Evolutionary conservation across 2,797 vertebrate genomes (phyloP).

Genomic region (Periophthalmus magnuspinnatus): DNA sequence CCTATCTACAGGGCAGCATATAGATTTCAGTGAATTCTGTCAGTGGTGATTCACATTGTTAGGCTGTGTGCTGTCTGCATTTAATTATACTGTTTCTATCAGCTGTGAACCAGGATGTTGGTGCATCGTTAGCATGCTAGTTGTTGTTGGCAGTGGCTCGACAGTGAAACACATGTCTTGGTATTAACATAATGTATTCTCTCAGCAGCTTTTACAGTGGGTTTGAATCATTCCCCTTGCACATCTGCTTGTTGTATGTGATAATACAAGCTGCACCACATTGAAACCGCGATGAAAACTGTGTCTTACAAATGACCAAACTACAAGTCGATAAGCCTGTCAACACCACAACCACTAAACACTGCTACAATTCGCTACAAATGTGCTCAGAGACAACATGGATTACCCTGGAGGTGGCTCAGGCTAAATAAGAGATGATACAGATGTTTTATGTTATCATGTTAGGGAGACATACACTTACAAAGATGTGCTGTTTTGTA

Average conservation of each 20-base stretch:
- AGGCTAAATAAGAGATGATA: conserved; percentile 64
- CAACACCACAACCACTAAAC: conserved; percentile 68
- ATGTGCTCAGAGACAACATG: conserved; percentile 69
- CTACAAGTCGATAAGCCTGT: conserved; percentile 64
- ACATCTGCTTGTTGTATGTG: conserved; percentile 9
- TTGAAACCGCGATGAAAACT: conserved; percentile 44
- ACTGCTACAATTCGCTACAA: conserved; percentile 69
- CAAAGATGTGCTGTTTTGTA: too few relatives aligned
- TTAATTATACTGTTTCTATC: too few relatives aligned
- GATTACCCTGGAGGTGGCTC: conserved; percentile 62
- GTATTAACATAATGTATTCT: not conserved
- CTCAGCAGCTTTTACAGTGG: not conserved
- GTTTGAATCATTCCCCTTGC: not conserved
- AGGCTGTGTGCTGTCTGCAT: too few relatives aligned
- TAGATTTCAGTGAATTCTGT: too few relatives aligned
- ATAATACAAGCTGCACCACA: conserved; percentile 28
- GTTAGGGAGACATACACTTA: too few relatives aligned
- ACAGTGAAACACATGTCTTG: not conserved
- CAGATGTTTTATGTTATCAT: conserved; percentile 59
- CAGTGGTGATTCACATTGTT: too few relatives aligned
- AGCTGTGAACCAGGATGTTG: too few relatives aligned
- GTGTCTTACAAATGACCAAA: conserved; percentile 66
- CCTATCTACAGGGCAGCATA: too few relatives aligned
- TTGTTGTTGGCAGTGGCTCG: too few relatives aligned
- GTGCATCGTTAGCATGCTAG: too few relatives aligned